Conservation (phyloP, 2,113 vertebrate genomes). For the Phycodurus eques region DNA sequence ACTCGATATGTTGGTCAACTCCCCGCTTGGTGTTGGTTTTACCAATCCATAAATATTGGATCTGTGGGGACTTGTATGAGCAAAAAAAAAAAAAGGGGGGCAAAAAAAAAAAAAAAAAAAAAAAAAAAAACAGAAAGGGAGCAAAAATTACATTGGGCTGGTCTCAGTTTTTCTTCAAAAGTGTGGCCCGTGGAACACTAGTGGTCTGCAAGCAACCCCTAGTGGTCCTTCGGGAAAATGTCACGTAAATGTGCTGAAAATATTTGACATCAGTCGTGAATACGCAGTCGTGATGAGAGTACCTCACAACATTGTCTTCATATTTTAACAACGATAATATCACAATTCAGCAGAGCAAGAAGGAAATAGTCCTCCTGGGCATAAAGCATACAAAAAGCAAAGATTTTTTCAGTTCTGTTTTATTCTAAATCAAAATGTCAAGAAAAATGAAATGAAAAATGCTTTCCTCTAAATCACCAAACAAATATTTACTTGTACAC, state of each 20-base stretch:
- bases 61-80: conserved; percentile 46
- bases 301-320: too few relatives aligned
- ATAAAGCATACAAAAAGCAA: too few relatives aligned
- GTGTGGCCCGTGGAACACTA: background rate
- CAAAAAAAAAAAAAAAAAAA: conserved; percentile 25
- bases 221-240: background rate
- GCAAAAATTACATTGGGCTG: background rate
- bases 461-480: too few relatives aligned
- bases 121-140: conserved; percentile 16
- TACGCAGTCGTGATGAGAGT: too few relatives aligned
- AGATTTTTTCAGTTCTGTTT: too few relatives aligned
- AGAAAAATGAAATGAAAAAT: too few relatives aligned
- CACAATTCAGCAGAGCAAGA: too few relatives aligned
- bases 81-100: conserved; percentile 14
- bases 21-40: conserved; percentile 61
- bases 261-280: too few relatives aligned
- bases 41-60: conserved; percentile 63
- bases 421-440: too few relatives aligned
- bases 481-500: too few relatives aligned
- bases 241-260: background rate
- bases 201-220: background rate
- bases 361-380: too few relatives aligned
- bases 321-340: too few relatives aligned
- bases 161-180: background rate
- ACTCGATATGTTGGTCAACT: conserved; percentile 67